These are phyloP conservation scores for Xiphophorus hellerii DNA, from an alignment of 2,113 vertebrate species.

Conservation along the genomic window DNA sequence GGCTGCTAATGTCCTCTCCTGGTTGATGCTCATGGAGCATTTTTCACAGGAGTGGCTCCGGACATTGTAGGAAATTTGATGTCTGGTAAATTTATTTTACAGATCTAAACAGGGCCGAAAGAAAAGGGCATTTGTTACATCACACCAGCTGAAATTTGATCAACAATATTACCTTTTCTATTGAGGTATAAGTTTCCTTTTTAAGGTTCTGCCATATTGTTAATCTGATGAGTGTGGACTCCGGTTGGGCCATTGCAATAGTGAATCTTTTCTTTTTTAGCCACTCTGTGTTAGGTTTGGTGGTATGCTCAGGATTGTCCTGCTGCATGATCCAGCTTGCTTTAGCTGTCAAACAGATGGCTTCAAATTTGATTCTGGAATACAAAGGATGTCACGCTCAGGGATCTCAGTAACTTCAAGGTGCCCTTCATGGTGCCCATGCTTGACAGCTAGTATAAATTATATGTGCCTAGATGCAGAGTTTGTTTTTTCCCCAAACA, in stretches of 20 bases:
- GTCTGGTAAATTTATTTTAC: too few relatives aligned
- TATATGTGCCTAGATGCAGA: too few relatives aligned
- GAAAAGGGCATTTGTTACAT: neutral
- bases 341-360: neutral
- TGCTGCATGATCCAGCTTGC: neutral
- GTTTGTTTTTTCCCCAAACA: neutral
- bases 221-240: neutral
- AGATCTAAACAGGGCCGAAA: neutral
- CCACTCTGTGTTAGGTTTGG: neutral
- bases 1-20: slow-evolving; percentile 28
- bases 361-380: too few relatives aligned
- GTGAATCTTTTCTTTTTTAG: neutral
- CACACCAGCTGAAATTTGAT: neutral
- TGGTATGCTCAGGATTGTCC: neutral
- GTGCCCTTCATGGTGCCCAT: neutral
- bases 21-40: neutral
- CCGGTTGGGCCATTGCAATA: too few relatives aligned
- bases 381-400: neutral
- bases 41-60: neutral
- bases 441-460: too few relatives aligned
- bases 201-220: neutral
- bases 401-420: neutral
- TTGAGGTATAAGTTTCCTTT: neutral
- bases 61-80: neutral
- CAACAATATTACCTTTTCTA: neutral